Conservation (phyloP, 2,797 vertebrate genomes). For the Morelia viridis region DNA sequence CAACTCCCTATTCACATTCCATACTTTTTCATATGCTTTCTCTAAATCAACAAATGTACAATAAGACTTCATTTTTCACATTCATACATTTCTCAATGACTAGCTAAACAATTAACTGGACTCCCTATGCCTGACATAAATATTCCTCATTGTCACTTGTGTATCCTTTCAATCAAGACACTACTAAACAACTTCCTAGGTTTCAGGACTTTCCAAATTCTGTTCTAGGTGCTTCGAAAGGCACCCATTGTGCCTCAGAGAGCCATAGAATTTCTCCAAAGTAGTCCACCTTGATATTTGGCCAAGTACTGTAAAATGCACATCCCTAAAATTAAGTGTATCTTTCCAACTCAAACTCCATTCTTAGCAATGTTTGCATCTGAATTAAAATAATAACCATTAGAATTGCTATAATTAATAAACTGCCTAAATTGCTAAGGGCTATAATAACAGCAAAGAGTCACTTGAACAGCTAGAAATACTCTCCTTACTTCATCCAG, state of each 20-base stretch:
- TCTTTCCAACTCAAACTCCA: background rate
- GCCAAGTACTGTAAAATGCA: background rate
- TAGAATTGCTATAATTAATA: background rate
- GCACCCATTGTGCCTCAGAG: too few species aligned
- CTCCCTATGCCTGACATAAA: background rate
- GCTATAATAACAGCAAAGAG: background rate
- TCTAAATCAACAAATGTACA: background rate
- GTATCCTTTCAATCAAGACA: background rate
- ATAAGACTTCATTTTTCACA: background rate
- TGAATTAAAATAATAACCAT: background rate
- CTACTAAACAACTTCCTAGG: background rate
- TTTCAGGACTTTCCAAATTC: background rate
- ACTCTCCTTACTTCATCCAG: background rate
- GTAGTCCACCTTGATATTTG: background rate
- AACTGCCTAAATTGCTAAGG: background rate
- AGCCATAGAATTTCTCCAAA: background rate
- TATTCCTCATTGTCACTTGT: background rate
- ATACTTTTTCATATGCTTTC: background rate
- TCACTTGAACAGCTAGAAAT: constrained; percentile 6
- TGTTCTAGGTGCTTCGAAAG: background rate
- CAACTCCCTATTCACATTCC: background rate
- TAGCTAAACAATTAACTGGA: background rate
- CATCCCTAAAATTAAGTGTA: background rate
- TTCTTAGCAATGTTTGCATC: background rate
- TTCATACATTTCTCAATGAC: background rate